Conservation (phyloP, 1,140 invertebrate species). For the Batillaria attramentaria region DNA sequence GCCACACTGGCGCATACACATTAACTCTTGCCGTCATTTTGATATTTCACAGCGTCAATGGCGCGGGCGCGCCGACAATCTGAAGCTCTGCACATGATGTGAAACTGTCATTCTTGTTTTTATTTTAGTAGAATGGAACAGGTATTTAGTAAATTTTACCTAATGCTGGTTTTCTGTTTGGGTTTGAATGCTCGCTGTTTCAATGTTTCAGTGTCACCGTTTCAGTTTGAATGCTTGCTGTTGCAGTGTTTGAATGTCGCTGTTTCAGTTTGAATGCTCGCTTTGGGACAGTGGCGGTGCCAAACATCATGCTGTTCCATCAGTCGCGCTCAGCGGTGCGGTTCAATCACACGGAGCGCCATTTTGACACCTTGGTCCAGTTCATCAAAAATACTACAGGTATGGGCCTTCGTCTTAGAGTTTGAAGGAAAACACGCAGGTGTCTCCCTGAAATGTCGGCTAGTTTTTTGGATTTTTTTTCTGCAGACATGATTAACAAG, state of each 20-base stretch:
- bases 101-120: no score
- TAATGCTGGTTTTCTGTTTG: not conserved
- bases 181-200: slow-evolving; percentile 50
- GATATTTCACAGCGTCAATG: no score
- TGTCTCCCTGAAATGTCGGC: no score
- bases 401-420: no score
- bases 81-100: no score
- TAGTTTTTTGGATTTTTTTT: no score
- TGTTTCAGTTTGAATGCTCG: slow-evolving; percentile 48
- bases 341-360: slow-evolving; percentile 89
- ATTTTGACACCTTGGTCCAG: slow-evolving; percentile 83
- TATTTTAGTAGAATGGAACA: no score
- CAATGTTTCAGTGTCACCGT: slow-evolving; percentile 50
- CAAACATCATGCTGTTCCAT: slow-evolving; percentile 91
- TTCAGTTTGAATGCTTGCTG: not conserved
- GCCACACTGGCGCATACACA: no score
- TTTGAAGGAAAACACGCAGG: no score
- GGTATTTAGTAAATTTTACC: not conserved
- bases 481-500: no score
- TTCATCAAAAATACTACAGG: slow-evolving; percentile 87
- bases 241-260: not conserved
- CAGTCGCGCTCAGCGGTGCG: slow-evolving; percentile 90
- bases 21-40: no score
- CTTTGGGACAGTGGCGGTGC: slow-evolving; percentile 46
- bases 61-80: no score